Evolutionary conservation across 30 jellyfish, hydroid and myxozoan species (phyloP).

Genomic region (Calvadosia cruxmelitensis): DNA sequence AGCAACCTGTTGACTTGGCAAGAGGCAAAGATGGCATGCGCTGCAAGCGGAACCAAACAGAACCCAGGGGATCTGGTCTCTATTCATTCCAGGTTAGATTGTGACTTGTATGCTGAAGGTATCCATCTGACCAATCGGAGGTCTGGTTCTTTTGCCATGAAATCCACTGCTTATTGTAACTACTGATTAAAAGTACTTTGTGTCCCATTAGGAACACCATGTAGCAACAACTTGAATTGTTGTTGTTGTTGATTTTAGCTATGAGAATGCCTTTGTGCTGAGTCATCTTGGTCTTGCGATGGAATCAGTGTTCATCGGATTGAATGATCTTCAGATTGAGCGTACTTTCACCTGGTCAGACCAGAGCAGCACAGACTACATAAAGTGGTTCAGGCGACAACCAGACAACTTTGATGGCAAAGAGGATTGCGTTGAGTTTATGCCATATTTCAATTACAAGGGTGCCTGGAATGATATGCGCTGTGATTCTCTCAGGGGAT

Average conservation of each 20-base stretch:
- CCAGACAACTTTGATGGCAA: slow-evolving; percentile 58
- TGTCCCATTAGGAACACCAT: too few relatives aligned
- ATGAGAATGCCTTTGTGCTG: slow-evolving; percentile 62
- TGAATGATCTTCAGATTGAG: slow-evolving; percentile 55
- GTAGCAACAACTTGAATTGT: background rate
- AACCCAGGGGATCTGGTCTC: slow-evolving; percentile 61
- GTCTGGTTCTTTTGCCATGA: too few relatives aligned
- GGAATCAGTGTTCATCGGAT: slow-evolving; percentile 51
- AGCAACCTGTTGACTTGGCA: slow-evolving; percentile 14
- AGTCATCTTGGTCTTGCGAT: slow-evolving; percentile 44
- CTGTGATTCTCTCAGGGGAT: slow-evolving; percentile 50
- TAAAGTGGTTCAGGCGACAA: slow-evolving; percentile 60
- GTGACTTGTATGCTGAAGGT: too few relatives aligned
- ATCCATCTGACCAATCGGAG: too few relatives aligned
- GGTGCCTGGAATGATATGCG: slow-evolving; percentile 86
- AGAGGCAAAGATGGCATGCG: slow-evolving; percentile 38
- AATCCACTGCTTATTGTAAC: too few relatives aligned
- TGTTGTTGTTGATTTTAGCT: slow-evolving; percentile 10
- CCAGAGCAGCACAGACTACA: slow-evolving; percentile 52
- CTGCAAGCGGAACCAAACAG: slow-evolving; percentile 5
- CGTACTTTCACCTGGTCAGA: slow-evolving; percentile 76
- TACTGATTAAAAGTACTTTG: too few relatives aligned
- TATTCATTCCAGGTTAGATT: slow-evolving; percentile 56
- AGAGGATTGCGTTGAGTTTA: slow-evolving; percentile 81
- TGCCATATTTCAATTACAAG: slow-evolving; percentile 36